Conservation (phyloP, 2,113 vertebrate genomes). For the Scortum barcoo region DNA sequence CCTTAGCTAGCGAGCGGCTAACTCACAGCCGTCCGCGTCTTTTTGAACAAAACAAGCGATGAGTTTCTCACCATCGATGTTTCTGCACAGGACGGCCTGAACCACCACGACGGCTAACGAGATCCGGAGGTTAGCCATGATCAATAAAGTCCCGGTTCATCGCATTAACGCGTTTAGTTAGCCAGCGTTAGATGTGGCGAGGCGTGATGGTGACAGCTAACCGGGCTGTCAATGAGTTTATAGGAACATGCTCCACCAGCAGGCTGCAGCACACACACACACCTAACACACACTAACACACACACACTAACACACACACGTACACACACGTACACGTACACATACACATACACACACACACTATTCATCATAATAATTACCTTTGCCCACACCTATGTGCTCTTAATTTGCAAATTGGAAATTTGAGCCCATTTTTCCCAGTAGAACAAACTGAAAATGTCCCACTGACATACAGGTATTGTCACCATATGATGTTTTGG, state of each 20-base stretch:
- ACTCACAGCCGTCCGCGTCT: slow-evolving; percentile 13
- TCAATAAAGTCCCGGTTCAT: slow-evolving; percentile 67
- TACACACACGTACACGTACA: no score
- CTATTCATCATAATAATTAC: no score
- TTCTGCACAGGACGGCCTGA: slow-evolving; percentile 50
- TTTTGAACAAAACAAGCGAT: slow-evolving; percentile 5
- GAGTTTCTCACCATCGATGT: slow-evolving; percentile 67
- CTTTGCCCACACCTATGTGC: no score
- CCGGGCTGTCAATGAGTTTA: slow-evolving; percentile 39
- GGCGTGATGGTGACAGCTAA: slow-evolving; percentile 49
- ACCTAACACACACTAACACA: no score
- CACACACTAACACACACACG: no score
- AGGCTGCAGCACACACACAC: slow-evolving; percentile 48
- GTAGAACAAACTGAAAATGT: no score
- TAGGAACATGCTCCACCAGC: slow-evolving; percentile 56
- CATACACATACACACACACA: no score
- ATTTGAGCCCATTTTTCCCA: no score
- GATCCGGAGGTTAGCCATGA: slow-evolving; percentile 73
- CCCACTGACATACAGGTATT: no score
- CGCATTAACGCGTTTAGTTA: slow-evolving; percentile 50
- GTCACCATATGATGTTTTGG: no score
- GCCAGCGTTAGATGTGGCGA: slow-evolving; percentile 53
- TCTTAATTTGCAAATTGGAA: no score
- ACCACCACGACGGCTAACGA: slow-evolving; percentile 48
- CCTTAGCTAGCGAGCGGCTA: slow-evolving; percentile 57